Evolutionary conservation across 92 coral and sea anemone genomes (phyloP), one percentile per base, ranked within the genome.

Genomic region (Porites rus): DNA sequence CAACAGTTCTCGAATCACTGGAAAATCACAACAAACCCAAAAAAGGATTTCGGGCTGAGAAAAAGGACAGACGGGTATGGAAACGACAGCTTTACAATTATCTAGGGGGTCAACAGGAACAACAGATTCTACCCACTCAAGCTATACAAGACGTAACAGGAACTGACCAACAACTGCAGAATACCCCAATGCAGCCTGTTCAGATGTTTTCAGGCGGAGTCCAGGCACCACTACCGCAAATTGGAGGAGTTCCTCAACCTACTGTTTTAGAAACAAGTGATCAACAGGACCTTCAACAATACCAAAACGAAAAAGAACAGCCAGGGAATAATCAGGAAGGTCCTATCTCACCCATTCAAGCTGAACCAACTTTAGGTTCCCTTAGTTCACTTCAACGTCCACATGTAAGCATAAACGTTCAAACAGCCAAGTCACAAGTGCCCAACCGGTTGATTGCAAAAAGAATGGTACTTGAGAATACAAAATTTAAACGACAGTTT

Each of bases 351-450:
- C 14, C 89, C 9, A 18, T 84, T 20, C 89, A 78, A 63, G 69
- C 50, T 53, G 77, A 67, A 54, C 38, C 53, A 24, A 75, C 87
- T 24, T 24, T 53, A 12, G 76, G 24, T 51, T 54, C 79, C 14
- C 61, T 72, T 74, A 17, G 51, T 18, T 52, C 67, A 65, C 7
- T 56, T 69, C 72, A 67, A 43, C 72, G 73, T 20, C 90, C 82
- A 31, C 93, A 77, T 24, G 94, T 93, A 51, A 95, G 92, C 78
- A 92, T 93, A n/a, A 91, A 95, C 84, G 89, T 95, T 38, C 92
- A 95, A 86, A 93, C 96, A 10, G 88, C 96, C n/a, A 93, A 93
- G 82, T 90, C 96, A 62, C 65, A 70, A 46, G 85, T 75, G 68
- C 86, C 91, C 65, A 81, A 16, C 72, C 74, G 86, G 25, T 50